These are phyloP conservation scores for Cerastoderma edule DNA, from an alignment of 2,888 invertebrate species.

Conservation along the genomic window DNA sequence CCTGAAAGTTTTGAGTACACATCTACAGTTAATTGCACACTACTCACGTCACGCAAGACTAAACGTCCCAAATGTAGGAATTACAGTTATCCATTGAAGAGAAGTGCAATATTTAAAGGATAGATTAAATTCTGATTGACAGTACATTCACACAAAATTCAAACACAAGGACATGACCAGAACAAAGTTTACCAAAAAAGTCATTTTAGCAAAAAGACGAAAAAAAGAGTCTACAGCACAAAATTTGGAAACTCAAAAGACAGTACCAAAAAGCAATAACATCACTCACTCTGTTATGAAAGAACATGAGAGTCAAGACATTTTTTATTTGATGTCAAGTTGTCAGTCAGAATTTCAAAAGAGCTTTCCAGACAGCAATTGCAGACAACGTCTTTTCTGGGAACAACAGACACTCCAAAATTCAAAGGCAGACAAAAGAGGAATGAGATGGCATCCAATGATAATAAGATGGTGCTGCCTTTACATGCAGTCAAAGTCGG, in stretches of 20 bases:
- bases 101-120: neutral
- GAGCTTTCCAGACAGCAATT: neutral
- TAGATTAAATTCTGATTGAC: neutral
- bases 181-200: conserved; percentile 9
- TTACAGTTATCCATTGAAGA: neutral
- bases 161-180: conserved; percentile 23
- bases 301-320: neutral
- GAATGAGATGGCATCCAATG: conserved; percentile 47
- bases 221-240: conserved; percentile 17
- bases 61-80: conserved; percentile 22
- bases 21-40: conserved; percentile 25
- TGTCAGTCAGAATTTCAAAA: neutral
- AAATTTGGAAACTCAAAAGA: conserved; percentile 9
- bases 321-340: conserved; percentile 17
- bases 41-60: conserved; percentile 6
- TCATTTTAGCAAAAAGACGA: conserved; percentile 22
- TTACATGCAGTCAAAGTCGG: conserved; percentile 31
- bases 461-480: conserved; percentile 44
- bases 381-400: conserved; percentile 5
- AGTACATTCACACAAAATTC: neutral
- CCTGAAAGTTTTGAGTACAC: conserved; percentile 1
- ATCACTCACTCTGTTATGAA: neutral
- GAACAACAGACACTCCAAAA: neutral
- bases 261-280: neutral
- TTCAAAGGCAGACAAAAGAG: neutral